Evolutionary conservation across 2,888 invertebrate genomes (phyloP), one percentile per base, ranked within the genome.

Genomic region (Drosophila subsilvestris): DNA sequence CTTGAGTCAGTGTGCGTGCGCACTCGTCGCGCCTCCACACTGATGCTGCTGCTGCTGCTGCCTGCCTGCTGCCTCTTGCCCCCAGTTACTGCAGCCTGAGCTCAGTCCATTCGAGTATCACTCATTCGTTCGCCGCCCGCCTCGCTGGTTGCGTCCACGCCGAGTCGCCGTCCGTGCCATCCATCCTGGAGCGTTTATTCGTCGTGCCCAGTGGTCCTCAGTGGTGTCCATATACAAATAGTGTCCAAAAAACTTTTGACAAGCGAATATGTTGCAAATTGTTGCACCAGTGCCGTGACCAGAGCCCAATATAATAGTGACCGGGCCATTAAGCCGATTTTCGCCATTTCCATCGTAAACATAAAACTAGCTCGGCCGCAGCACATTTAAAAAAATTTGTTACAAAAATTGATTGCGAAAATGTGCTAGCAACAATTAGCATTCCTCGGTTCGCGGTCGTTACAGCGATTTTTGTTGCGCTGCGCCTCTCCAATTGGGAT

Each of bases 91-190:
- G 84, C 84, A 86, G 72, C 73, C 60, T 71, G 55, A 57, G 57
- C 56, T 77, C 83, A 84, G 87, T 84, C 87, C 85, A 85, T 88
- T 84, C 88, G 85, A 83, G 86, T 88, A 80, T 85, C 75, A 76
- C 76, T 81, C 77, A 79, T 88, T 86, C 87, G 88, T 80, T 88
- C 70, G 88, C 88, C 80, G 83, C 83, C 88, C 70, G 83, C 80
- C 37, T 84, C 83, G 83, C 88, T 88, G 86, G 88, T 84, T 88
- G 88, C 83, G 83, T 70, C 79, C 72, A 83, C 63, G 71, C 37
- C 60, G 74, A 62, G 67, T 61, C 55, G 63, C 66, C 51, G 50
- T 43, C 42, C 47, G 47, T 17, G 18, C 55, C 53, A 62, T 53
- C 59, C 51, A 45, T 42, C 51, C 55, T 67, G 58, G 51, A 54